These are phyloP conservation scores for Sinella curviseta DNA, from an alignment of 1,140 invertebrate genomes.

Conservation along the genomic window DNA sequence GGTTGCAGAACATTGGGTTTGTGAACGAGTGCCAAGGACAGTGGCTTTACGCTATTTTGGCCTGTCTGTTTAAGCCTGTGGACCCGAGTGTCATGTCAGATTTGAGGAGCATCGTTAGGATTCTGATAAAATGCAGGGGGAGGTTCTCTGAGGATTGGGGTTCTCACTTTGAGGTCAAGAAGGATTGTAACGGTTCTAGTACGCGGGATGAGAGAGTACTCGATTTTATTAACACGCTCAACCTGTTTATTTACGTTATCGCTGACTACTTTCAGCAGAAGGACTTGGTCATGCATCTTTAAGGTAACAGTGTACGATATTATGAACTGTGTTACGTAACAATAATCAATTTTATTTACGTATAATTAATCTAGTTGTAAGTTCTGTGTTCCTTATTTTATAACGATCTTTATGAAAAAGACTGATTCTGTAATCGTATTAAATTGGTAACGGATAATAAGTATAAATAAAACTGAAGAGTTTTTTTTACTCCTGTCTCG, in stretches of 20 bases:
- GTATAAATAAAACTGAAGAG: too few relatives aligned
- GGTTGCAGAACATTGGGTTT: constrained; percentile 40
- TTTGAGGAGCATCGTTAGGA: constrained; percentile 31
- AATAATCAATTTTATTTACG: not conserved
- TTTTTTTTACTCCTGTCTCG: too few relatives aligned
- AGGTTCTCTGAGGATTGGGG: not conserved
- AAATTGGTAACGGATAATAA: not conserved
- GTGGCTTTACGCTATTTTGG: constrained; percentile 44
- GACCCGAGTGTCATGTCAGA: constrained; percentile 34
- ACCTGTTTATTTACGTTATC: constrained; percentile 40
- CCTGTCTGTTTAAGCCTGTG: constrained; percentile 33
- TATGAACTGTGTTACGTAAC: too few relatives aligned
- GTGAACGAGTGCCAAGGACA: constrained; percentile 31
- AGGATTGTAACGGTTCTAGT: not conserved
- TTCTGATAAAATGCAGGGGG: not conserved
- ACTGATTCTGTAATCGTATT: not conserved
- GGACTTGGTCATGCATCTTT: constrained; percentile 30
- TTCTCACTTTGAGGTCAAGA: not conserved
- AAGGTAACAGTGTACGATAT: not conserved
- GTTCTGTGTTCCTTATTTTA: too few relatives aligned
- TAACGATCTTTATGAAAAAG: not conserved
- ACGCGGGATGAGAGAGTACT: not conserved
- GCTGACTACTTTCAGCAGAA: constrained; percentile 40
- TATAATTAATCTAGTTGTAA: not conserved
- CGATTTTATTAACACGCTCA: not conserved